A percentile compares a stretch with the other conserved stretches of the same genome.
These are phyloP conservation scores for Arenaria interpres DNA, from an alignment of 2,113 vertebrate genomes.

Conservation along the genomic window DNA sequence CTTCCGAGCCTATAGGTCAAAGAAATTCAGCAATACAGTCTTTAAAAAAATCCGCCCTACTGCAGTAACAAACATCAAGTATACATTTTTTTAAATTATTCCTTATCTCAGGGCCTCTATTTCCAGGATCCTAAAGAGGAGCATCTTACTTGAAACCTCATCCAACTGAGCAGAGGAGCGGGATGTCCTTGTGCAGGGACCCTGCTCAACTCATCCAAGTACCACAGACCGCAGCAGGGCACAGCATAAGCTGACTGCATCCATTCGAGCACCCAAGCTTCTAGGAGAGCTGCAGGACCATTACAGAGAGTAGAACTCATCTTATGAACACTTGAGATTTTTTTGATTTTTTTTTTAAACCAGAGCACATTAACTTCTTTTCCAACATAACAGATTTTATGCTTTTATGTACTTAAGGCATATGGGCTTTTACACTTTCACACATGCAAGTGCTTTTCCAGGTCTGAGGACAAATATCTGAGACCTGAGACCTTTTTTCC, in stretches of 20 bases:
- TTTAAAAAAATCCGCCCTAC: neutral
- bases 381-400: neutral
- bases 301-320: neutral
- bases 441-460: too few relatives aligned
- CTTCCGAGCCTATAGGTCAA: neutral
- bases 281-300: neutral
- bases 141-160: neutral
- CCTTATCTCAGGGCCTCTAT: neutral
- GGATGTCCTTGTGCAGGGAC: neutral
- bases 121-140: neutral
- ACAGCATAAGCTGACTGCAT: neutral
- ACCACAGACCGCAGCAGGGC: neutral
- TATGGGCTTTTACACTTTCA: neutral
- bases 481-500: neutral
- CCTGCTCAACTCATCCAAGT: neutral
- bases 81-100: neutral
- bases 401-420: neutral
- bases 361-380: neutral
- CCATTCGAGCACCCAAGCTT: neutral
- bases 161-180: accelerated
- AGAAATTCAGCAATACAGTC: neutral
- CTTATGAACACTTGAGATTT: neutral
- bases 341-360: neutral
- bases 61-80: neutral
- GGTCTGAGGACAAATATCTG: too few relatives aligned